phyloP scores from a whole-genome alignment of 2,113 vertebrate genomes.

The Takifugu flavidus region DNA sequence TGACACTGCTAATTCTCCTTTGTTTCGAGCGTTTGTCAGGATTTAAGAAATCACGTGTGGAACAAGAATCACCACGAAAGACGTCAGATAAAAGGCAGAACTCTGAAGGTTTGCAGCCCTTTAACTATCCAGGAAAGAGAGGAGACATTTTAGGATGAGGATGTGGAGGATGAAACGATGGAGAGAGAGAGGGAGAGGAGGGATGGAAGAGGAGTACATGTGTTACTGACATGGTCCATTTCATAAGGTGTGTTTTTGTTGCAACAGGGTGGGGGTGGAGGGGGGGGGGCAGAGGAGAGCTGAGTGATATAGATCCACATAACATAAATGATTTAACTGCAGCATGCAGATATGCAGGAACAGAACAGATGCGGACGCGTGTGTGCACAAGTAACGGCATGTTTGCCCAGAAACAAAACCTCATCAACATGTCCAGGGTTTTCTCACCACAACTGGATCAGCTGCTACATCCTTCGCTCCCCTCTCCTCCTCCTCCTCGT shows the following conservation, averaged over 20 bases:
- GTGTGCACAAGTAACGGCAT: conserved; percentile 5
- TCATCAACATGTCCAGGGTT: conserved; percentile 20
- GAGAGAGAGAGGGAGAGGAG: background rate
- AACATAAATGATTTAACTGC: background rate
- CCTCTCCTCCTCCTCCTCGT: conserved; percentile 14
- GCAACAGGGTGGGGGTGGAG: conserved; percentile 42
- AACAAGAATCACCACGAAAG: too few relatives aligned
- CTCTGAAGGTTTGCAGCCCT: background rate
- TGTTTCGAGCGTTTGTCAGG: too few relatives aligned
- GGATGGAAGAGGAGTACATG: conserved; percentile 1
- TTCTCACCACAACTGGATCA: conserved; percentile 55
- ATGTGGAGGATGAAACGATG: too few relatives aligned
- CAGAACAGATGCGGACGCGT: too few relatives aligned
- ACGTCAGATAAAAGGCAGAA: too few relatives aligned
- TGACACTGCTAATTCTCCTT: too few relatives aligned
- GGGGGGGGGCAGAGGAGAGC: conserved; percentile 19
- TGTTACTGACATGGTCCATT: conserved; percentile 13
- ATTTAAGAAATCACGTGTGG: too few relatives aligned
- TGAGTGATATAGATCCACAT: conserved; percentile 31
- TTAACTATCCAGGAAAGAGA: too few relatives aligned
- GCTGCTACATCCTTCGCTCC: conserved; percentile 42
- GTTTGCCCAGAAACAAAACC: conserved; percentile 4
- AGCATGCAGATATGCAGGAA: background rate
- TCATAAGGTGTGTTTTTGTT: conserved; percentile 26
- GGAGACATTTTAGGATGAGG: too few relatives aligned